Evolutionary conservation across 1,140 invertebrate species (phyloP), one percentile per base, ranked within the genome.

Genomic region (Chrysoperla carnea): DNA sequence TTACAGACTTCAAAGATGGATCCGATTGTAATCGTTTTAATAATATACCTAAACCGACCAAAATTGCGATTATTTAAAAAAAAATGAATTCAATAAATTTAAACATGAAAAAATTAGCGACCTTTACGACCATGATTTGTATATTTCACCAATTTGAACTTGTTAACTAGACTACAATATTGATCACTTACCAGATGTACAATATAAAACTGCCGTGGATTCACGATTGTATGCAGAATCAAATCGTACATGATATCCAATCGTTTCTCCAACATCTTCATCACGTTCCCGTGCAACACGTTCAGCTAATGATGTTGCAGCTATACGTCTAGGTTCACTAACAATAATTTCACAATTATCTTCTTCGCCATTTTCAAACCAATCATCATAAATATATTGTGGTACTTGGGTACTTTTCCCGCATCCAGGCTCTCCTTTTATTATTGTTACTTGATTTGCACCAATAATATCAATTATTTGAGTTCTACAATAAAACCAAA

Each of bases 381-480:
- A 79, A 47, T 68, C 57, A 58, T 85, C 77, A 31, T 85, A 53
- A 48, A 86, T 74, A 54, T 76, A 84, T 58, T 87, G 84, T 2
- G 81, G 79, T 9, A 86, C 64, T 57, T 92, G 84, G 1, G 87
- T 92, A 7, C 84, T 90, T 64, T 92, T 94, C 0, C 85, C 88
- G 59, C 82, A 82, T 7, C 86, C 88, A 4, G 88, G 91, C 60
- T 92, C 87, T 6, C 88, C 88, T 53, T 92, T 84, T 4, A 94
- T 61, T 31, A 94, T 76, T 1, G 83, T 62, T 69, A 75, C 64
- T 47, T 66, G 64, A 55, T 57, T 52, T 8, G 50, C 39, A 27
- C 48, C 45, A 23, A 60, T 15, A 12, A 50, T 29, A 31, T 53
- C 37, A 14, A 56, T 53, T 42, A 60, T 52, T 9, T 48, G 27